phyloP scores from a whole-genome alignment of 2,797 vertebrate genomes.

The Meda fulgida region DNA sequence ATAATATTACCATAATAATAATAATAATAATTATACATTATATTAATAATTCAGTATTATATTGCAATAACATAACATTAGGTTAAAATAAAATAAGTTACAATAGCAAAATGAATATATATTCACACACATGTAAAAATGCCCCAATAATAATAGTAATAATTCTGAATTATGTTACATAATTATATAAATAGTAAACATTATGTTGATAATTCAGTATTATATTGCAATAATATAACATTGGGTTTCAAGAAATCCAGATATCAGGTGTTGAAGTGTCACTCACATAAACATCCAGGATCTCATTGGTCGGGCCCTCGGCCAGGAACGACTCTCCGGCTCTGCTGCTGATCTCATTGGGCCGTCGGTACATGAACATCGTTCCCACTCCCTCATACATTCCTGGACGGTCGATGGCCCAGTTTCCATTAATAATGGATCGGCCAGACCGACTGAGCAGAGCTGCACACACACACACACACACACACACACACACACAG shows the following conservation, averaged over 20 bases:
- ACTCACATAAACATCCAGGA: slow-evolving; percentile 95
- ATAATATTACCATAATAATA: too few relatives aligned
- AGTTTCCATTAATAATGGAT: slow-evolving; percentile 98
- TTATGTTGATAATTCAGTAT: neutral
- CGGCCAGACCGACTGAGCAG: slow-evolving; percentile 89
- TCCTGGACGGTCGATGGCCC: slow-evolving; percentile 95
- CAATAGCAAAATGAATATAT: neutral
- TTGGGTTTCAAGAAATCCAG: neutral
- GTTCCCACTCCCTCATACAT: slow-evolving; percentile 93
- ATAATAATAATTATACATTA: too few relatives aligned
- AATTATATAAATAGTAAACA: neutral
- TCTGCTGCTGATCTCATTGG: slow-evolving; percentile 95
- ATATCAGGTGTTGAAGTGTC: neutral
- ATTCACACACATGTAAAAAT: neutral
- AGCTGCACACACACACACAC: slow-evolving; percentile 74
- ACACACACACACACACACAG: slow-evolving; percentile 51
- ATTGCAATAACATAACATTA: too few relatives aligned
- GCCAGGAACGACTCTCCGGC: slow-evolving; percentile 94
- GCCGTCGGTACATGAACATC: slow-evolving; percentile 93
- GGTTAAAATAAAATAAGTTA: too few relatives aligned
- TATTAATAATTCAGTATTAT: too few relatives aligned
- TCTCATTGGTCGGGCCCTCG: slow-evolving; percentile 94
- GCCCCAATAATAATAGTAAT: neutral
- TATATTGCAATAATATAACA: neutral
- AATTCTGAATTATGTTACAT: neutral